These are phyloP conservation scores for Lobophora halterata DNA, from an alignment of 2,888 invertebrate genomes.

Conservation along the genomic window DNA sequence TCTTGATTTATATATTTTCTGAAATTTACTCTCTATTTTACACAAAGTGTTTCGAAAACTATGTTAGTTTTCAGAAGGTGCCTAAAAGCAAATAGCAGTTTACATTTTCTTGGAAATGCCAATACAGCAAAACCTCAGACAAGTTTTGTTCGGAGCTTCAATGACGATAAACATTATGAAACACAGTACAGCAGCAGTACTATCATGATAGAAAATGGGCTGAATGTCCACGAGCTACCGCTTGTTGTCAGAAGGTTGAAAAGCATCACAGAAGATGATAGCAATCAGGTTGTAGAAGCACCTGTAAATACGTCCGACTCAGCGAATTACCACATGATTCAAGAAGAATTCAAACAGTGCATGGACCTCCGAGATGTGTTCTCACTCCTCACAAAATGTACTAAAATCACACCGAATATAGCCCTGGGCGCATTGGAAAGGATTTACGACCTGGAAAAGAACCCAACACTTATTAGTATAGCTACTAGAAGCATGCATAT, in stretches of 20 bases:
- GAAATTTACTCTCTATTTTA: too few relatives aligned
- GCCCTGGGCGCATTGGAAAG: slow-evolving; percentile 74
- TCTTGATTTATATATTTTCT: too few relatives aligned
- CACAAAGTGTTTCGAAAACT: slow-evolving; percentile 18
- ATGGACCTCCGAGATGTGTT: slow-evolving; percentile 67
- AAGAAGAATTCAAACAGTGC: slow-evolving; percentile 71
- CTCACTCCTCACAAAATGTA: slow-evolving; percentile 69
- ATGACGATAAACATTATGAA: slow-evolving; percentile 56
- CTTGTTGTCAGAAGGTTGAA: slow-evolving; percentile 80
- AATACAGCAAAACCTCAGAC: slow-evolving; percentile 31
- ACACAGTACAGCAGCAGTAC: slow-evolving; percentile 67
- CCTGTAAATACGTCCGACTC: slow-evolving; percentile 46
- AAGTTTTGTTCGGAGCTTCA: slow-evolving; percentile 39
- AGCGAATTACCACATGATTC: slow-evolving; percentile 61
- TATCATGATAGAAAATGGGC: slow-evolving; percentile 84
- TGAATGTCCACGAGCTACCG: slow-evolving; percentile 85
- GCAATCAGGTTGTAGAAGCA: slow-evolving; percentile 36
- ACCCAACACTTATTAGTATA: slow-evolving; percentile 39
- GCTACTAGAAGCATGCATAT: slow-evolving; percentile 49
- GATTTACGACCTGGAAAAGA: slow-evolving; percentile 66
- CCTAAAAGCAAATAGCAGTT: slow-evolving; percentile 53
- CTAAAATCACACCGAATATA: slow-evolving; percentile 73
- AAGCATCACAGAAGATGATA: slow-evolving; percentile 57
- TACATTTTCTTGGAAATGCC: slow-evolving; percentile 31
- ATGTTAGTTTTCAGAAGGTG: slow-evolving; percentile 65